phyloP scores from a whole-genome alignment of 2,113 vertebrate genomes.

The Climacteris rufus region DNA sequence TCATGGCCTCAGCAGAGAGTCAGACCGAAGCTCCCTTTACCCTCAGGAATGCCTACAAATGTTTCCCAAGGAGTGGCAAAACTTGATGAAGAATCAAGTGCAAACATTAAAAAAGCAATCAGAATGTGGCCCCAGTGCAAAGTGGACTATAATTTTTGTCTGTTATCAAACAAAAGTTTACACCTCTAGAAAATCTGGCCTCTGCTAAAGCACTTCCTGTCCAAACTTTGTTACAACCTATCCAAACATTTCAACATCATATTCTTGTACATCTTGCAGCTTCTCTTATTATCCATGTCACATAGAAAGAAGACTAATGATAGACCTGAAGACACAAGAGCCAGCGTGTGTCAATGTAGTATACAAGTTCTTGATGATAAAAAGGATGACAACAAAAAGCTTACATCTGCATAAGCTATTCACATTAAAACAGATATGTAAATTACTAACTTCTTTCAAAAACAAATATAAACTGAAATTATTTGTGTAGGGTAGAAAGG shows the following conservation, averaged over 20 bases:
- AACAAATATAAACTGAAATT: neutral
- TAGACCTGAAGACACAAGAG: neutral
- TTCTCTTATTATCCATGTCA: constrained; percentile 17
- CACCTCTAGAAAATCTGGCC: neutral
- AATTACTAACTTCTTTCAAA: neutral
- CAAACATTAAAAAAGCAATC: neutral
- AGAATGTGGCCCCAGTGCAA: neutral
- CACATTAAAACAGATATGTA: neutral
- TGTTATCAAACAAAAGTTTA: neutral
- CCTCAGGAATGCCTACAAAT: neutral
- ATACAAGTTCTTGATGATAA: neutral
- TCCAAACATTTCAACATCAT: neutral
- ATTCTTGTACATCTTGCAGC: neutral
- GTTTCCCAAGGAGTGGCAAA: neutral
- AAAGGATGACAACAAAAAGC: neutral
- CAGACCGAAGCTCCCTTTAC: neutral
- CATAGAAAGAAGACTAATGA: neutral
- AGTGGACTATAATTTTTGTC: neutral
- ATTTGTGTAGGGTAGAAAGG: neutral
- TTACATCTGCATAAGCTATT: neutral
- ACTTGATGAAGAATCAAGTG: neutral
- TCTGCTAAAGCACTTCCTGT: neutral
- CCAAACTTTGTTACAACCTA: neutral
- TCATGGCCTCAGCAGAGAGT: neutral
- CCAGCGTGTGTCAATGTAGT: neutral